A percentile compares a stretch with the other conserved stretches of the same genome.
Evolutionary conservation across 2,797 vertebrate genomes (phyloP).

Genomic region (Anomalospiza imberbis): DNA sequence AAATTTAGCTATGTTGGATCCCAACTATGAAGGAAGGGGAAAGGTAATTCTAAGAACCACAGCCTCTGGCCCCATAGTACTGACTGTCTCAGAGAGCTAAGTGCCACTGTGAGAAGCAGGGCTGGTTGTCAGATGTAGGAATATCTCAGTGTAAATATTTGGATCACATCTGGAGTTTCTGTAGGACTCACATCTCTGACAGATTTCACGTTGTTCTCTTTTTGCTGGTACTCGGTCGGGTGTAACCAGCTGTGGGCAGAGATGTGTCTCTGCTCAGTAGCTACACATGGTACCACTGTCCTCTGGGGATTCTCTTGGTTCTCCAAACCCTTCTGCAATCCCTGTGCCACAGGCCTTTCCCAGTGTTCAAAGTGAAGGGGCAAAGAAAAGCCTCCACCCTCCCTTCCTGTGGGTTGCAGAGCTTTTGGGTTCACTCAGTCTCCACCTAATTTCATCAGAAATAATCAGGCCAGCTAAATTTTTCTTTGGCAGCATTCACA

Average conservation of each 20-base stretch:
- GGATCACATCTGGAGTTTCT: neutral
- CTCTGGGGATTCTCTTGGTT: neutral
- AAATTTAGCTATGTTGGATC: neutral
- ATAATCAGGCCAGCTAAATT: neutral
- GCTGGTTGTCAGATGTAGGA: neutral
- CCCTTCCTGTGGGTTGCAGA: fast-evolving
- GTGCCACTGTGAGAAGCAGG: neutral
- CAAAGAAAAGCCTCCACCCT: neutral
- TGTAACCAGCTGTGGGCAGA: neutral
- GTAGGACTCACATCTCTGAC: neutral
- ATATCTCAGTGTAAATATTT: neutral
- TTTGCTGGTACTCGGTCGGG: neutral
- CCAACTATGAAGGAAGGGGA: neutral
- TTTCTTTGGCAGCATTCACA: neutral
- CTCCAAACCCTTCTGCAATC: neutral
- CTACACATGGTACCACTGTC: neutral
- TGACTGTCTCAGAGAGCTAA: neutral
- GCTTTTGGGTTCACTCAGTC: neutral
- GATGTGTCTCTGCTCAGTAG: neutral
- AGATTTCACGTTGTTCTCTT: neutral
- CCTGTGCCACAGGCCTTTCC: fast-evolving
- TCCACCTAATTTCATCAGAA: neutral
- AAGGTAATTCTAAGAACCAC: neutral
- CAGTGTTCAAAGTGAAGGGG: neutral
- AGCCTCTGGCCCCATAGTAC: neutral